Conservation (phyloP, 2,113 vertebrate genomes). For the Saccopteryx bilineata region DNA sequence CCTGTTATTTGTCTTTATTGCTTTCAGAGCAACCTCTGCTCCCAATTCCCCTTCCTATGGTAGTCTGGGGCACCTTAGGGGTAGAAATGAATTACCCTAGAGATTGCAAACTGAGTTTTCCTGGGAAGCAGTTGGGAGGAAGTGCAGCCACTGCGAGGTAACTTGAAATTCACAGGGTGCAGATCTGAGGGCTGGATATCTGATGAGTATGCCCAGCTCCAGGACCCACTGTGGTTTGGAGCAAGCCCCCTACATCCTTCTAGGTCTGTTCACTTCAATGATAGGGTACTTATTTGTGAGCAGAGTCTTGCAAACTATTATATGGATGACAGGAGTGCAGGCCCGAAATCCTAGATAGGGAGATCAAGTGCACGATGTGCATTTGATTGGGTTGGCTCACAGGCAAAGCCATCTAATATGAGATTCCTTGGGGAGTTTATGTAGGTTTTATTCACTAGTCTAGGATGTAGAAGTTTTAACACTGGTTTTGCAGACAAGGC, state of each 20-base stretch:
- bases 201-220: background rate
- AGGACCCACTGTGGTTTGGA: background rate
- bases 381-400: background rate
- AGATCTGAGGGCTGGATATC: background rate
- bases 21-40: background rate
- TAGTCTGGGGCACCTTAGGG: background rate
- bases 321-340: background rate
- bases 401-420: background rate
- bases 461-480: background rate
- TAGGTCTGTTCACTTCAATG: background rate
- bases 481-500: background rate
- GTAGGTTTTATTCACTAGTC: conserved; percentile 32
- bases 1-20: conserved; percentile 38
- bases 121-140: background rate
- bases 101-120: background rate
- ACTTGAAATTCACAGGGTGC: no score
- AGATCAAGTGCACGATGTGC: accelerated
- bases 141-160: background rate
- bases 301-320: background rate
- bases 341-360: background rate
- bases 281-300: background rate
- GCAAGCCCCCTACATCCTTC: background rate
- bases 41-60: background rate
- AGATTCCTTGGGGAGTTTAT: background rate
- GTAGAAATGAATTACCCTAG: background rate